These are phyloP conservation scores for Tetrapedia diversipes DNA, from an alignment of 2,888 invertebrate genomes.

Conservation along the genomic window DNA sequence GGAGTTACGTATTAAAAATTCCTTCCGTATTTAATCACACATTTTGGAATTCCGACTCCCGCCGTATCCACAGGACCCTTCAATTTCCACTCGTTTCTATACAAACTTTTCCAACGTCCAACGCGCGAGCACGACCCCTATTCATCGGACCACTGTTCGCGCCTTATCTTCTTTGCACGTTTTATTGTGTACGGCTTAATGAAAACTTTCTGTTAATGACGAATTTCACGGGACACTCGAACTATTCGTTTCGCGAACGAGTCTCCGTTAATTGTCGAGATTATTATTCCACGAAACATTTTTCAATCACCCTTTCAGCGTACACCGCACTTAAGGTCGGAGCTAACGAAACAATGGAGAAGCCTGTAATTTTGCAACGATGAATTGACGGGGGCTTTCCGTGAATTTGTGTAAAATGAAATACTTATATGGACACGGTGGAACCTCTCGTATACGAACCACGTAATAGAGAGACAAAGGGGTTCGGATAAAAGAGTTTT, in stretches of 20 bases:
- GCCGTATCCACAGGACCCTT: conserved; percentile 39
- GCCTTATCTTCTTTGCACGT: conserved; percentile 29
- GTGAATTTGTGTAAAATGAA: no score
- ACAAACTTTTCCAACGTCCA: conserved; percentile 45
- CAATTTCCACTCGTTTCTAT: conserved; percentile 52
- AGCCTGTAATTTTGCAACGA: no score
- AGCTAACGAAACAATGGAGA: no score
- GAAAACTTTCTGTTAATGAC: neutral
- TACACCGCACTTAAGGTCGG: no score
- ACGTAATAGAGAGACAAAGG: no score
- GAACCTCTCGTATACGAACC: no score
- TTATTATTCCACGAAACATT: neutral
- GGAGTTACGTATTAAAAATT: conserved; percentile 48
- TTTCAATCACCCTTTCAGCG: no score
- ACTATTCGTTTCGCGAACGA: conserved; percentile 6
- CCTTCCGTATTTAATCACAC: conserved; percentile 46
- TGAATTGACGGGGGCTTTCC: no score
- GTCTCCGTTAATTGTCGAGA: neutral
- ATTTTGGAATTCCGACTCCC: conserved; percentile 37
- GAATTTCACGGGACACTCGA: conserved; percentile 4
- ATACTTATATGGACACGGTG: no score
- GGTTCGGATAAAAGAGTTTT: no score
- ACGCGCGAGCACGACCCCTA: conserved; percentile 20
- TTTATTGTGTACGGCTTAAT: conserved; percentile 12
- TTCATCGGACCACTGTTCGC: conserved; percentile 24